phyloP scores from a whole-genome alignment of 2,797 vertebrate genomes.

The Psittacula echo region DNA sequence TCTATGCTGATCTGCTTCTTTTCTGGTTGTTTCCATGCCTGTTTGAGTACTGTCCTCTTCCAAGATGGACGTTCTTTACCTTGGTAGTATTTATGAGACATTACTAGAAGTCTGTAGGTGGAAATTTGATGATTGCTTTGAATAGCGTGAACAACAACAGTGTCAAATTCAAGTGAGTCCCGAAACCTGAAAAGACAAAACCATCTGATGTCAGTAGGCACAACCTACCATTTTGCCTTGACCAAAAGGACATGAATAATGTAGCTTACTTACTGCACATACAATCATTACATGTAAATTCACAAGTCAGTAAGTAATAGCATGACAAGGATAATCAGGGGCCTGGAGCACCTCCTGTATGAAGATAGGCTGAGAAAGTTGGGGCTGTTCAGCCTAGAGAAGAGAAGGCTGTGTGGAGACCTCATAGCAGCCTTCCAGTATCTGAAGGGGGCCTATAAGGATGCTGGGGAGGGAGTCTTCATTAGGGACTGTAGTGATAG shows the following conservation, averaged over 20 bases:
- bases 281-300: background rate
- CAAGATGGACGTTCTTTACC: background rate
- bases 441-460: background rate
- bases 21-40: conserved; percentile 31
- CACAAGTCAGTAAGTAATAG: background rate
- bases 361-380: no score
- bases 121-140: conserved; percentile 82
- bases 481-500: background rate
- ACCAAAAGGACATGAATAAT: background rate
- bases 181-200: conserved; percentile 80
- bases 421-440: background rate
- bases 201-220: background rate
- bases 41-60: conserved; percentile 60
- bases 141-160: conserved; percentile 84
- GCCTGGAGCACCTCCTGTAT: background rate
- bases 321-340: background rate
- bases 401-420: background rate
- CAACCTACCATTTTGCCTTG: background rate
- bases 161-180: conserved; percentile 76
- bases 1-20: background rate
- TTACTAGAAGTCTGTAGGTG: conserved; percentile 81
- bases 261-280: background rate
- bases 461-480: background rate
- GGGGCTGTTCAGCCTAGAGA: background rate
- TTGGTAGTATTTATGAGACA: conserved; percentile 60